phyloP scores from a whole-genome alignment of 2,888 invertebrate species.

The Clunio marinus region DNA sequence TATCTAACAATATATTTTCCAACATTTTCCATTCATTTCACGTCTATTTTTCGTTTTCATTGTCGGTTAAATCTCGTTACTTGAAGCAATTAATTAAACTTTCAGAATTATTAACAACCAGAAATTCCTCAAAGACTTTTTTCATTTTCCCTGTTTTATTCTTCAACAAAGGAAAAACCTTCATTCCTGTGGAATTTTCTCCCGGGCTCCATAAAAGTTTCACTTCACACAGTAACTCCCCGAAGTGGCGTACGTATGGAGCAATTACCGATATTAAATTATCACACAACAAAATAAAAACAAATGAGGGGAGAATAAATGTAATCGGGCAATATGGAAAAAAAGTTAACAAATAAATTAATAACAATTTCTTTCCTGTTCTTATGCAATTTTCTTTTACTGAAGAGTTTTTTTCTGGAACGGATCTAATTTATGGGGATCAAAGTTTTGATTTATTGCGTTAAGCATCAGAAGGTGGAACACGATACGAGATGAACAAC shows the following conservation, averaged over 20 bases:
- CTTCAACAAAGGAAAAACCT: background rate
- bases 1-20: background rate
- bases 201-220: background rate
- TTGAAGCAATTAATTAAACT: constrained; percentile 32
- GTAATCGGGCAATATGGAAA: background rate
- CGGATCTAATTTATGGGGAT: constrained; percentile 38
- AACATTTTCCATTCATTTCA: background rate
- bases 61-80: background rate
- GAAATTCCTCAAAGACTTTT: background rate
- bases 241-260: background rate
- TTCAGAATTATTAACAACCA: constrained; percentile 32
- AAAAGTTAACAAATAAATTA: constrained; percentile 22
- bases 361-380: constrained; percentile 21
- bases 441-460: constrained; percentile 36
- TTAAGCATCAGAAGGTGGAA: background rate
- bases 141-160: background rate
- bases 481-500: background rate
- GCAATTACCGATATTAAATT: constrained; percentile 37
- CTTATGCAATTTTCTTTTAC: constrained; percentile 28
- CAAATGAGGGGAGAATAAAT: background rate
- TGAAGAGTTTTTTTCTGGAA: background rate
- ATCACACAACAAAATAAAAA: constrained; percentile 24
- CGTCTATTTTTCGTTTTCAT: background rate
- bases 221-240: background rate
- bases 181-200: background rate